phyloP scores from a whole-genome alignment of 2,113 vertebrate species.

The Oriolus oriolus region DNA sequence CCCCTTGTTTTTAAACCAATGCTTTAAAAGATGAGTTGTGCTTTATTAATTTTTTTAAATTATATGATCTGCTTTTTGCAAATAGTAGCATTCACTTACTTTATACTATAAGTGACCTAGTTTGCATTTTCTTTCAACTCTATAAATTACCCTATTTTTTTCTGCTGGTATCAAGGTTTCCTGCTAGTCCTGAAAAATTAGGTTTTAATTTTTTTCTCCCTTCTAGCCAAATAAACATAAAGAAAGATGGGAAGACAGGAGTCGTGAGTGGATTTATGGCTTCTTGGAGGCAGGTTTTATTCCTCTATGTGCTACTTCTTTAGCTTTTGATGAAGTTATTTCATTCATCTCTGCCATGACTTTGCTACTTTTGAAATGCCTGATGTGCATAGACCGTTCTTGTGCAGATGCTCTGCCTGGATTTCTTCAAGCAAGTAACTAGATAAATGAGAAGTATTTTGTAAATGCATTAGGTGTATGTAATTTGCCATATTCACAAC shows the following conservation, averaged over 20 bases:
- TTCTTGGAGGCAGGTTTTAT: not conserved
- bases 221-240: slow-evolving; percentile 7
- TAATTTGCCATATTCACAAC: not conserved
- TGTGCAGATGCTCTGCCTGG: not conserved
- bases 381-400: not conserved
- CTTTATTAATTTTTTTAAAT: not conserved
- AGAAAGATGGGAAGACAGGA: not conserved
- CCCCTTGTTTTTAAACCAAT: not conserved
- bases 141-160: not conserved
- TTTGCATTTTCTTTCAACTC: slow-evolving; percentile 9
- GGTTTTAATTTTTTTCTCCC: slow-evolving; percentile 5
- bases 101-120: not conserved
- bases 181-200: not conserved
- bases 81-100: not conserved
- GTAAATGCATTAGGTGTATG: not conserved
- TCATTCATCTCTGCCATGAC: not conserved
- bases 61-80: not conserved
- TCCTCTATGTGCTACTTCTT: not conserved
- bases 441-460: not conserved
- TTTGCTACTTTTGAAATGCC: not conserved
- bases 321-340: not conserved
- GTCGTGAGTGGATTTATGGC: not conserved
- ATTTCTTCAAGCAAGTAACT: not conserved
- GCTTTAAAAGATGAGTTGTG: fast-evolving
- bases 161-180: not conserved